phyloP scores from a whole-genome alignment of 2,113 vertebrate species.

The Procapra przewalskii region DNA sequence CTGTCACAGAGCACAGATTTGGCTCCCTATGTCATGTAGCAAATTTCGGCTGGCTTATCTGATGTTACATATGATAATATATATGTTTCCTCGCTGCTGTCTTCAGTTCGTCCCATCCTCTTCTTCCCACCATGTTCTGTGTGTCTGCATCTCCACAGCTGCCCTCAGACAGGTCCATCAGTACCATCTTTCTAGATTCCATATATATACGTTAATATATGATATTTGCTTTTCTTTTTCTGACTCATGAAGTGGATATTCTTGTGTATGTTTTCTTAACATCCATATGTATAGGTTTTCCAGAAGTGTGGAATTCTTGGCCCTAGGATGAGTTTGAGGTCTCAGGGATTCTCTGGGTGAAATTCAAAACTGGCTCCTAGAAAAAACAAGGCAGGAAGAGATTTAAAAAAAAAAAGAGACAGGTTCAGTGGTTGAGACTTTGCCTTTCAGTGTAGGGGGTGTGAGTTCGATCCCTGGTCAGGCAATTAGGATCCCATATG shows the following conservation, averaged over 20 bases:
- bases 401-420: neutral
- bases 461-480: neutral
- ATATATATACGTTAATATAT: neutral
- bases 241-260: neutral
- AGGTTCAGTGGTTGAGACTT: neutral
- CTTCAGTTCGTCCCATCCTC: neutral
- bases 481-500: neutral
- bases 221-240: neutral
- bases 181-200: neutral
- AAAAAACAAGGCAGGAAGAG: neutral
- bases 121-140: neutral
- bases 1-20: neutral
- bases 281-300: neutral
- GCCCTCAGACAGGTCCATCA: neutral
- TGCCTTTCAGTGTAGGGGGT: neutral
- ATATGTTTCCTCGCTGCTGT: neutral
- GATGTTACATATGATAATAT: neutral
- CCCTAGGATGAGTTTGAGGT: neutral
- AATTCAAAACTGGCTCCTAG: neutral
- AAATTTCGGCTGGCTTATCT: neutral
- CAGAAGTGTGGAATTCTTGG: neutral
- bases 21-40: neutral
- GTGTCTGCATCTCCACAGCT: neutral
- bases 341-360: neutral
- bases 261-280: neutral